phyloP scores from a whole-genome alignment of 2,888 invertebrate species.

The Scaptomyza caliginosa region DNA sequence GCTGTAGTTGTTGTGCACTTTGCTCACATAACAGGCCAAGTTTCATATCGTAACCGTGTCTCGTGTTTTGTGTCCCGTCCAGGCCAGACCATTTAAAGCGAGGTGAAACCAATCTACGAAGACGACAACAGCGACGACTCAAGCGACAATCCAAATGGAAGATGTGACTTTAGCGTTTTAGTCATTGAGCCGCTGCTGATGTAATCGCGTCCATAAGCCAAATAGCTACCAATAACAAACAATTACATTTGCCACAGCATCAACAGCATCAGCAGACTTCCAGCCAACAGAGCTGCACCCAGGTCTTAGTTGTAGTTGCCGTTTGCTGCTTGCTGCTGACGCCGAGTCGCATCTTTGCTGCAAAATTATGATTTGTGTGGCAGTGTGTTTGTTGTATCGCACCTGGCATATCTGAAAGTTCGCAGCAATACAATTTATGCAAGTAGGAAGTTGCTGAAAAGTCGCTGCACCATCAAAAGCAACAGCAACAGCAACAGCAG shows the following conservation, averaged over 20 bases:
- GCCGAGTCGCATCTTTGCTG: slow-evolving; percentile 27
- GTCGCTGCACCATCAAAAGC: slow-evolving; percentile 8
- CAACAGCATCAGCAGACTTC: slow-evolving; percentile 20
- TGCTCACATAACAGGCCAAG: slow-evolving; percentile 37
- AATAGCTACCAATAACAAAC: slow-evolving; percentile 64
- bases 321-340: slow-evolving; percentile 2
- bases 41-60: slow-evolving; percentile 2
- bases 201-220: slow-evolving; percentile 67
- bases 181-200: slow-evolving; percentile 53
- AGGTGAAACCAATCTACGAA: slow-evolving; percentile 25
- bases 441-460: slow-evolving; percentile 65
- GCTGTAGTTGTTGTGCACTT: background rate
- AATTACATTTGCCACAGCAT: slow-evolving; percentile 51
- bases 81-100: slow-evolving; percentile 45
- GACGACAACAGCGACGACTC: too few relatives aligned
- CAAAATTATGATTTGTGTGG: slow-evolving; percentile 61
- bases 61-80: slow-evolving; percentile 8
- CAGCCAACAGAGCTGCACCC: slow-evolving; percentile 41
- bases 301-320: slow-evolving; percentile 12
- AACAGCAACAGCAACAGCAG: slow-evolving; percentile 9
- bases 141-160: slow-evolving; percentile 44
- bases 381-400: slow-evolving; percentile 59
- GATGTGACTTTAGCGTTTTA: slow-evolving; percentile 35
- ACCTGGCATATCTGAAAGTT: slow-evolving; percentile 41
- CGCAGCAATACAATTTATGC: slow-evolving; percentile 60